phyloP scores from a whole-genome alignment of 2,797 vertebrate genomes.

The Hirundo rustica region DNA sequence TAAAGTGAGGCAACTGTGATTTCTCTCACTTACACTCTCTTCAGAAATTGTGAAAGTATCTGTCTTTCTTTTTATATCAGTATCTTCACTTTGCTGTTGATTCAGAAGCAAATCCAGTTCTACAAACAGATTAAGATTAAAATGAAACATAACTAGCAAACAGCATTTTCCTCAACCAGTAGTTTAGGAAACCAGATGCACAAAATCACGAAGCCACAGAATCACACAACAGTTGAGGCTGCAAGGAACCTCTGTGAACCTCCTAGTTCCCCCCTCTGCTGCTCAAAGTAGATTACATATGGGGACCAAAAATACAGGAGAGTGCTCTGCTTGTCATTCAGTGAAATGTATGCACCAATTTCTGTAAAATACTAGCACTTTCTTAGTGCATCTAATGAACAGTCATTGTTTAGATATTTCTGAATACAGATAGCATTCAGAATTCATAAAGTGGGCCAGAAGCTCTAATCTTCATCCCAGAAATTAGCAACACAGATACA shows the following conservation, averaged over 20 bases:
- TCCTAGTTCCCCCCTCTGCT: not conserved
- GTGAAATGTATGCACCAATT: not conserved
- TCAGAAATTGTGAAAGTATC: not conserved
- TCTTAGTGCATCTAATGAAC: not conserved
- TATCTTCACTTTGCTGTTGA: not conserved
- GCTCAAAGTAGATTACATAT: not conserved
- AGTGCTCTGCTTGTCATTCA: not conserved
- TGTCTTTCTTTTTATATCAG: not conserved
- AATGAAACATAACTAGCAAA: not conserved
- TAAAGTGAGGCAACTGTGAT: constrained; percentile 28
- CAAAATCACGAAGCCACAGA: not conserved
- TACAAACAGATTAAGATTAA: not conserved
- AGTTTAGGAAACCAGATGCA: not conserved
- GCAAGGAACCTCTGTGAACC: not conserved
- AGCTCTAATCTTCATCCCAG: not conserved
- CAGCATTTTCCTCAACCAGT: not conserved
- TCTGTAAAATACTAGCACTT: not conserved
- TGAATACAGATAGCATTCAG: not conserved
- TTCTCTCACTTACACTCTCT: constrained; percentile 15
- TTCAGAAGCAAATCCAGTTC: not conserved
- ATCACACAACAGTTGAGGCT: not conserved
- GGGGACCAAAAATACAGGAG: not conserved
- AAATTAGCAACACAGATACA: not conserved
- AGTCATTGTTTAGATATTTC: not conserved
- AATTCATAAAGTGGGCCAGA: not conserved